Evolutionary conservation across 1,140 invertebrate genomes (phyloP).

Genomic region (Drosophila bocqueti): DNA sequence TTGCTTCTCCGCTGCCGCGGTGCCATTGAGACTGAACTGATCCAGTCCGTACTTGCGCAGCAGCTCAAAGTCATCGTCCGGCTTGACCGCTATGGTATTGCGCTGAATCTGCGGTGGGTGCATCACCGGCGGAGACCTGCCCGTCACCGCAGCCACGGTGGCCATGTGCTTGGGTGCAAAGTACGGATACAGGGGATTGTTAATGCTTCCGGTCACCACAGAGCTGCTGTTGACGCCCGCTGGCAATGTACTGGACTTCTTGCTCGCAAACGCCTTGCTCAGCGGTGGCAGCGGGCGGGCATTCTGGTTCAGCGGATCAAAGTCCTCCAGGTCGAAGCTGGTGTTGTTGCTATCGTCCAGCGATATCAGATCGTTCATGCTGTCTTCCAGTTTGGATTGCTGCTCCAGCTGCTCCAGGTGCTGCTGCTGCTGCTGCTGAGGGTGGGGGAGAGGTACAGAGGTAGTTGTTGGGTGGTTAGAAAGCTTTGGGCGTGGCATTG

Average conservation of each 20-base stretch:
- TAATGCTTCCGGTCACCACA: slow-evolving; percentile 71
- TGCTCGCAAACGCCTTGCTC: slow-evolving; percentile 63
- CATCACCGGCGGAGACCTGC: slow-evolving; percentile 47
- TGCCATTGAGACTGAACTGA: slow-evolving; percentile 75
- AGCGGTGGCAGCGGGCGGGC: slow-evolving; percentile 75
- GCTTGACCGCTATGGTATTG: slow-evolving; percentile 48
- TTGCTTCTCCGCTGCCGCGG: slow-evolving; percentile 40
- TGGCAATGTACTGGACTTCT: slow-evolving; percentile 85
- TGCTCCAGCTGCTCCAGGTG: slow-evolving; percentile 39
- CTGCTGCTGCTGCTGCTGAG: slow-evolving; percentile 61
- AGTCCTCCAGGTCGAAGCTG: slow-evolving; percentile 84
- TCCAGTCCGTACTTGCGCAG: slow-evolving; percentile 87
- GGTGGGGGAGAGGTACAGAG: slow-evolving; percentile 20
- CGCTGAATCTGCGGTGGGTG: slow-evolving; percentile 53
- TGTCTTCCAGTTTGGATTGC: slow-evolving; percentile 58
- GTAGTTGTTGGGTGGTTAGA: slow-evolving; percentile 26
- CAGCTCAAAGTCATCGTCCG: slow-evolving; percentile 86
- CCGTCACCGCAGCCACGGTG: slow-evolving; percentile 67
- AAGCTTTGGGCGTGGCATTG: slow-evolving; percentile 22
- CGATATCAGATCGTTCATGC: slow-evolving; percentile 84
- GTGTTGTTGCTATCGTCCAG: slow-evolving; percentile 83
- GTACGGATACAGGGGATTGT: slow-evolving; percentile 88
- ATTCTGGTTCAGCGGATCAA: slow-evolving; percentile 84
- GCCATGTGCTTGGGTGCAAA: slow-evolving; percentile 86
- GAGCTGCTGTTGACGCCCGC: slow-evolving; percentile 84